Evolutionary conservation across 2,113 vertebrate species (phyloP).

Genomic region (Nothoprocta perdicaria): DNA sequence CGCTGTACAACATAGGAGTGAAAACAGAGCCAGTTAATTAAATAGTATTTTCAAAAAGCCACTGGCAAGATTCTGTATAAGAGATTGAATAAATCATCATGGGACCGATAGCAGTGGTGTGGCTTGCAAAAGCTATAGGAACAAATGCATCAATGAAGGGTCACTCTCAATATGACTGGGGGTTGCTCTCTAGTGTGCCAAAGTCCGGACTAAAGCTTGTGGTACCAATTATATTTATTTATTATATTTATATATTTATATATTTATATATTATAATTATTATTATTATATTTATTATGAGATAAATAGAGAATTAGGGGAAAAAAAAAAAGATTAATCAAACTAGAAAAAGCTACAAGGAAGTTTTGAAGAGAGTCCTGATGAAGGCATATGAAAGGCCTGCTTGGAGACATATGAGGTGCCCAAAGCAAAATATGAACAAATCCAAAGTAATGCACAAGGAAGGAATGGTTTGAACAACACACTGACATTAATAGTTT

Average conservation of each 20-base stretch:
- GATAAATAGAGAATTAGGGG: background rate
- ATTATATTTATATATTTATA: too few relatives aligned
- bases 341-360: background rate
- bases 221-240: background rate
- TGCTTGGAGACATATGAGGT: background rate
- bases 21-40: background rate
- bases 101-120: background rate
- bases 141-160: background rate
- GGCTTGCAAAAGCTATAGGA: background rate
- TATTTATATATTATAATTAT: background rate
- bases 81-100: background rate
- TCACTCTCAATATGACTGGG: background rate
- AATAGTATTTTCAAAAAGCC: constrained; percentile 11
- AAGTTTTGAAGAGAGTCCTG: background rate
- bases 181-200: background rate
- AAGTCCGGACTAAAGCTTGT: background rate
- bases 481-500: background rate
- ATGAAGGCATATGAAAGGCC: background rate
- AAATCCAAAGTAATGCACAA: background rate
- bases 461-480: background rate
- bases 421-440: background rate
- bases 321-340: background rate
- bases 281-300: background rate
- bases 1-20: background rate
- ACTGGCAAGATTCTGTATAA: background rate